Evolutionary conservation across 2,888 invertebrate genomes (phyloP), one percentile per base, ranked within the genome.

Genomic region (Orchesellides sinensis): DNA sequence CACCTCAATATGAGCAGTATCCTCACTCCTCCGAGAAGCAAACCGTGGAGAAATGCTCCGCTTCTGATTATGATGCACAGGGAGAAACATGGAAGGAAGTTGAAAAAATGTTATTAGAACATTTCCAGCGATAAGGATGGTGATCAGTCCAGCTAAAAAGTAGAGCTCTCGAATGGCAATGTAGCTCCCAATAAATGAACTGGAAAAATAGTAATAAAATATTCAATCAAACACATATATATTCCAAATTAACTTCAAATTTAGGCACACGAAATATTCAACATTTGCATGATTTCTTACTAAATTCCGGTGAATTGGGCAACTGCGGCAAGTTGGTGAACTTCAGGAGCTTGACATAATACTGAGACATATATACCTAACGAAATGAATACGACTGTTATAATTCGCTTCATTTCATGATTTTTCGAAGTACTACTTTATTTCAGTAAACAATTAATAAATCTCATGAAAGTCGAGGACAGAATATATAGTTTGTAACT

Each of bases 261-360:
- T 8, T 5, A 12, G 35, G 35, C 12, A 8, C 35, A 35, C 12
- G 35, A 35, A 35, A 35, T 35, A 35, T 63, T 32, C 3, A 32
- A 32, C 21, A 23, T 25, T 21, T 45, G 29, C 8, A 21, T 10
- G 14, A 27, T 25, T 5, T 56, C 88, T 86, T 84, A 88, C 88
- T 87, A 86, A 45, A 86, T 84, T 68, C 88, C 87, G 0, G 87
- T 85, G 49, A 84, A 88, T 45, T 81, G 49, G 2, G 88, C 74
- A 3, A 88, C 65, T 0, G 83, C 75, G 5, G 88, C 88, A 1
- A 87, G 87, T 63, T 88, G 88, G 82, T 88, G 87, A 32, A 88
- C 74, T 74, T 88, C 88, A 21, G 88, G 87, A 27, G 87, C 74
- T 85, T 88, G 87, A 56, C 63, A 69, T 19, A 47, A 4, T 12